Evolutionary conservation across 2,888 invertebrate genomes (phyloP), one percentile per base, ranked within the genome.

Genomic region (Rhogogaster chlorosoma): DNA sequence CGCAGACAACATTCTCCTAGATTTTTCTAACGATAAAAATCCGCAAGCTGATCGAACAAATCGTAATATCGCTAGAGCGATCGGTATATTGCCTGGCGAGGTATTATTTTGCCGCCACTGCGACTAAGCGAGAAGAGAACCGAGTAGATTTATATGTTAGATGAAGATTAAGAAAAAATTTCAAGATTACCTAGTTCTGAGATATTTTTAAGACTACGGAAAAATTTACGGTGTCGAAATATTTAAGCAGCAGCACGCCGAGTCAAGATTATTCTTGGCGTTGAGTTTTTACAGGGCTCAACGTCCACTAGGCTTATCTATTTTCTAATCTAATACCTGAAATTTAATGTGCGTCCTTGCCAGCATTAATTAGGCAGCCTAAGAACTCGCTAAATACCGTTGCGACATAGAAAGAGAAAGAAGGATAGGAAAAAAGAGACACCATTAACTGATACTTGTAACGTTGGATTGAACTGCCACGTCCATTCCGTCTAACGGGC

Each of bases 1-100:
- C 86, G 84, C 67, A 86, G 87, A 87, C 89, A 88, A 88, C 91
- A 91, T 92, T 91, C 91, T 89, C 87, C 38, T 83, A 83, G 88
- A 91, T 90, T 90, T 91, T 91, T 92, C 88, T 88, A 88, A 70
- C 83, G 45, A 45, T 83, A 67, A 83, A 83, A 67, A 83, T 83
- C 67, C 42, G 36, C 83, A 42, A 83, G 38, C 32, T 29, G 67
- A 45, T 67, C 83, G 83, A 83, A 83, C 83, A 83, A 83, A 83
- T 83, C 83, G 83, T 26, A 26, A 45, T 67, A 83, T 67, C 70
- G 83, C 67, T 49, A 70, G 9, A 49, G 18, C 26, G 45, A 67
- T 80, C 80, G 78, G 45, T 29, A 26, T n/a, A 75, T 18, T 38
- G 36, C 15, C 6, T 71, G 29, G 26, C 15, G 12, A 36, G 70